Conservation (phyloP, 1,140 invertebrate species). For the Sweltsa coloradensis region DNA sequence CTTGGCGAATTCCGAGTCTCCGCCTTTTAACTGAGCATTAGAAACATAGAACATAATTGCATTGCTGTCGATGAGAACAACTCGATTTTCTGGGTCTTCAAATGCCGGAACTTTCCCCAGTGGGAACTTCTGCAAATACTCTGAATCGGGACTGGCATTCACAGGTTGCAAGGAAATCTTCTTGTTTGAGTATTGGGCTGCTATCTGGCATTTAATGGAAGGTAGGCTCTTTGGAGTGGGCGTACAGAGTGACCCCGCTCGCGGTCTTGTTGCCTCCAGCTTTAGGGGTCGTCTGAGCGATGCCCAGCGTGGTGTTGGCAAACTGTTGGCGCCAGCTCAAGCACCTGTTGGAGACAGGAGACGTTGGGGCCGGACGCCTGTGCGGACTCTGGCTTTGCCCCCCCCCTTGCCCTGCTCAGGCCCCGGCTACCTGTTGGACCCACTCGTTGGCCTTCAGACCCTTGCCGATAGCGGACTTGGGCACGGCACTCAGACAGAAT, state of each 20-base stretch:
- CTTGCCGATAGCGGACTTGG: slow-evolving; percentile 62
- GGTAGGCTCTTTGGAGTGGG: too few relatives aligned
- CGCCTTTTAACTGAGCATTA: slow-evolving; percentile 39
- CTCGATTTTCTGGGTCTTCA: slow-evolving; percentile 28
- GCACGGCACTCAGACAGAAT: slow-evolving; percentile 76
- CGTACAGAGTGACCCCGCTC: too few relatives aligned
- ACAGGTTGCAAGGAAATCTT: too few relatives aligned
- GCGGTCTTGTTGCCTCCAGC: too few relatives aligned
- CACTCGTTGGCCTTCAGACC: slow-evolving; percentile 96
- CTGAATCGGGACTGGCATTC: too few relatives aligned
- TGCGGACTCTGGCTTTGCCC: slow-evolving; percentile 89
- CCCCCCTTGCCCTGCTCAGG: slow-evolving; percentile 83
- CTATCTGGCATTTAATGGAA: too few relatives aligned
- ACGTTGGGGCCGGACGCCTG: slow-evolving; percentile 86
- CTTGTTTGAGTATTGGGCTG: too few relatives aligned
- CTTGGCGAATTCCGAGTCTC: slow-evolving; percentile 28
- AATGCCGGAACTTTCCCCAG: slow-evolving; percentile 41
- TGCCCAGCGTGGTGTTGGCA: slow-evolving; percentile 58
- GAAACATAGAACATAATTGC: slow-evolving; percentile 53
- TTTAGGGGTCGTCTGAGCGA: slow-evolving; percentile 1
- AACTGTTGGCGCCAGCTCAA: slow-evolving; percentile 66
- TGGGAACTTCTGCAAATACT: slow-evolving; percentile 1
- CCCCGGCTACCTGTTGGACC: slow-evolving; percentile 64
- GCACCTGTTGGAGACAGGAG: slow-evolving; percentile 53
- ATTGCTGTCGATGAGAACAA: slow-evolving; percentile 42